Conservation (phyloP, 2,113 vertebrate genomes). For the Polypterus senegalus region DNA sequence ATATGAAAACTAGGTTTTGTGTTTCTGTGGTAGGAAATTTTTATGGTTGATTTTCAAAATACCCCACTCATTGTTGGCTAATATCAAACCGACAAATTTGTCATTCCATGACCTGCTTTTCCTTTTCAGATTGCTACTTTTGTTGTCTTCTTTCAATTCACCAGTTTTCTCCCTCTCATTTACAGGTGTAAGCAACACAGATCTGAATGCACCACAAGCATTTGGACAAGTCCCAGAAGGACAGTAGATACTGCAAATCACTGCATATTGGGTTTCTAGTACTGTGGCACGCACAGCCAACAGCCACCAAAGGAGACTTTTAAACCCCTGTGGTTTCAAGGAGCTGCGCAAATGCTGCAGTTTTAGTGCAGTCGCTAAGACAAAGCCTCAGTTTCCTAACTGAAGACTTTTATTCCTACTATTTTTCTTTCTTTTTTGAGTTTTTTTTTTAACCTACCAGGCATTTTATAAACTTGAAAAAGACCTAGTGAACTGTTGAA, state of each 20-base stretch:
- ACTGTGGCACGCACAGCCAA: slow-evolving; percentile 21
- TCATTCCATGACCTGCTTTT: neutral
- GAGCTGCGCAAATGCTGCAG: slow-evolving; percentile 35
- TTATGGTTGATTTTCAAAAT: neutral
- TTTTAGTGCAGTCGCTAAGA: slow-evolving; percentile 49
- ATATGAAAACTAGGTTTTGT: too few relatives aligned
- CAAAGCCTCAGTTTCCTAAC: slow-evolving; percentile 42
- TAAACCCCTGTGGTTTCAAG: neutral
- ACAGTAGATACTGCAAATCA: slow-evolving; percentile 72
- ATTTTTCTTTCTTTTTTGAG: slow-evolving; percentile 29
- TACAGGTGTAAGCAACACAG: slow-evolving; percentile 32
- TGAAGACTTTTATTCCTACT: slow-evolving; percentile 34
- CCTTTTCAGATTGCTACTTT: neutral
- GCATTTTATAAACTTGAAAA: neutral
- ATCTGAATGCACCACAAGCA: slow-evolving; percentile 23
- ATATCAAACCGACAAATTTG: too few relatives aligned
- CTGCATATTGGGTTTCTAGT: slow-evolving; percentile 65
- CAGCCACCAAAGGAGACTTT: slow-evolving; percentile 22
- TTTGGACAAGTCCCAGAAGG: slow-evolving; percentile 55
- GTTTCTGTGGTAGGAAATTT: too few relatives aligned
- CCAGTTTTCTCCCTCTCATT: slow-evolving; percentile 3
- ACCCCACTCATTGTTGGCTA: neutral
- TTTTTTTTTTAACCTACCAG: slow-evolving; percentile 19
- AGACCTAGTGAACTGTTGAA: neutral
- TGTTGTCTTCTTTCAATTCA: neutral